Evolutionary conservation across 2,113 vertebrate genomes (phyloP), one percentile per base, ranked within the genome.

Genomic region (Dendrocopos noguchii): DNA sequence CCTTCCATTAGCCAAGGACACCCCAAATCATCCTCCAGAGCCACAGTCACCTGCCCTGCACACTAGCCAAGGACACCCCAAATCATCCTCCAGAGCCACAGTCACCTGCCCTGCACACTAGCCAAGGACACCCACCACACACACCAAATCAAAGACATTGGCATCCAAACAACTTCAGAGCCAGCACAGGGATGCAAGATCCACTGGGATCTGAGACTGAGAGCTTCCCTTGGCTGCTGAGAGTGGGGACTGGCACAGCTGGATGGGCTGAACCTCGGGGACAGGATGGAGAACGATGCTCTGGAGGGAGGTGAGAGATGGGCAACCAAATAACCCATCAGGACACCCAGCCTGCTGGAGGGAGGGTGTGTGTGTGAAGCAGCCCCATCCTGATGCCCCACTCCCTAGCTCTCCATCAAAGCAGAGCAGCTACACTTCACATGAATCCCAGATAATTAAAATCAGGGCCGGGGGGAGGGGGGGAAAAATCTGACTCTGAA

Each of bases 311-410:
- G 15, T 1, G 3, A 82, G 67, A 57, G 34, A 47, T 29, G 42
- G 17, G 53, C 9, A 93, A 65, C 44, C 7, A 19, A 72, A 14
- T 6, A 53, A 61, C 56, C n/a, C 68, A 19, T 18, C 57, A 31
- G 3, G 7, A 68, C 50, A 39, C 65, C 33, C 64, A 63, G 55
- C 36, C 55, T 2, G 0, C 44, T 6, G 4, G 0, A 18, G 59
- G 85, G 34, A 57, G 3, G 18, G 12, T 53, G 28, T 39, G 39
- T 10, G 50, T 25, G 22, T 52, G 22, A 52, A 52, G 47, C 47
- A 50, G 20, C 47, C 19, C 36, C 14, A 59, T 16, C 20, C 44
- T 31, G 13, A 4, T 27, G 42, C 56, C 14, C 18, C 2, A 1
- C 14, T 67, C 31, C 28, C 25, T 17, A 5, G 29, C 74, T 67